Conservation (phyloP, 2,113 vertebrate genomes). For the Pachycephala philippinensis region DNA sequence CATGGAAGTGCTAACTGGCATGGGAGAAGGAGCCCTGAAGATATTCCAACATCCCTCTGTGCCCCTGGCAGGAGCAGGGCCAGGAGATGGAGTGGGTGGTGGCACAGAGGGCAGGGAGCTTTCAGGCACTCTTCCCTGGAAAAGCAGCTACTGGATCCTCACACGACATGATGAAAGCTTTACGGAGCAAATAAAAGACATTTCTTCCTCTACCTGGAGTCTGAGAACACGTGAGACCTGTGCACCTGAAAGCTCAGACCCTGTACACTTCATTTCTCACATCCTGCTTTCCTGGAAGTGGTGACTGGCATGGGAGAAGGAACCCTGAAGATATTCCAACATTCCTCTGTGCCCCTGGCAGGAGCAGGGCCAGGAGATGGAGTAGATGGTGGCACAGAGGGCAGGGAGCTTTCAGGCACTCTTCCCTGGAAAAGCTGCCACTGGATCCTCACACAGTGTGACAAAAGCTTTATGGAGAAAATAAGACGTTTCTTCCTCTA, state of each 20-base stretch:
- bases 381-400: not conserved
- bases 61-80: not conserved
- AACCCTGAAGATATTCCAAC: not conserved
- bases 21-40: not conserved
- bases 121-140: not conserved
- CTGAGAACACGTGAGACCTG: not conserved
- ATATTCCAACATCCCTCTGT: fast-evolving
- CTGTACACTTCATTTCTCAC: not conserved
- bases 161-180: not conserved
- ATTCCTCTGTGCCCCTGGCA: fast-evolving
- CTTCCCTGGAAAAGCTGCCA: not conserved
- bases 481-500: not conserved
- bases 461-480: not conserved
- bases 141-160: not conserved
- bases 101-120: not conserved
- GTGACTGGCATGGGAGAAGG: not conserved
- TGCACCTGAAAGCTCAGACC: not conserved
- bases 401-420: not conserved
- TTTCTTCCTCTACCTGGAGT: not conserved
- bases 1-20: not conserved
- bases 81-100: not conserved
- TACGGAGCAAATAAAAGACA: not conserved
- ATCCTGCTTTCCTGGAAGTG: fast-evolving
- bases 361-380: not conserved
- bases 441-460: not conserved